A percentile compares a stretch with the other conserved stretches of the same genome.
Conservation (phyloP, 2,888 invertebrate species). For the Scotopteryx bipunctaria region DNA sequence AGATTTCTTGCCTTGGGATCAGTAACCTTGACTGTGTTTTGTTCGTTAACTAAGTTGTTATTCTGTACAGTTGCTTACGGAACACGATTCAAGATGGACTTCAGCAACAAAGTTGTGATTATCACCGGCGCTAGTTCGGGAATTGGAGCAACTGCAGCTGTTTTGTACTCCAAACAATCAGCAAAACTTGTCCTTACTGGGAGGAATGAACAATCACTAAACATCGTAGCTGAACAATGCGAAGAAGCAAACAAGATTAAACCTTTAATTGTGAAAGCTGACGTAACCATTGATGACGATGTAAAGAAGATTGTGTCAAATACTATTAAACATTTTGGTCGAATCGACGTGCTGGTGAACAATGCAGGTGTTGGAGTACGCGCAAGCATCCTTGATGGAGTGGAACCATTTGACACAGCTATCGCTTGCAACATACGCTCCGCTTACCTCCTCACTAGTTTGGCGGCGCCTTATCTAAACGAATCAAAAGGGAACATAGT, state of each 20-base stretch:
- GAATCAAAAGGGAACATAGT: slow-evolving; percentile 92
- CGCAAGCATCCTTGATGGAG: slow-evolving; percentile 90
- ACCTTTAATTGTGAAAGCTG: slow-evolving; percentile 85
- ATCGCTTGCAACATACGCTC: slow-evolving; percentile 93
- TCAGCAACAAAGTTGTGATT: slow-evolving; percentile 83
- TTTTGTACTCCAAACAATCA: slow-evolving; percentile 86
- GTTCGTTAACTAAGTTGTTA: neutral
- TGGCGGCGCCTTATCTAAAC: slow-evolving; percentile 92
- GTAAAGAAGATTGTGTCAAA: slow-evolving; percentile 85
- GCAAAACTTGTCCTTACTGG: slow-evolving; percentile 86
- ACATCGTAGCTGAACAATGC: slow-evolving; percentile 85
- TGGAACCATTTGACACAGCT: slow-evolving; percentile 91
- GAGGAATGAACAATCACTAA: slow-evolving; percentile 87
- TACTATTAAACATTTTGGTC: slow-evolving; percentile 86
- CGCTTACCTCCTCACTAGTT: slow-evolving; percentile 89
- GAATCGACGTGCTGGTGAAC: slow-evolving; percentile 91
- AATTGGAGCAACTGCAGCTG: slow-evolving; percentile 87
- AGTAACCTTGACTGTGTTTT: slow-evolving; percentile 8
- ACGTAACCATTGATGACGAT: slow-evolving; percentile 87
- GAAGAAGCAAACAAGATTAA: slow-evolving; percentile 62
- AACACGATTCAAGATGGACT: slow-evolving; percentile 72
- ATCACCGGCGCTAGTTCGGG: slow-evolving; percentile 89
- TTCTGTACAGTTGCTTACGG: slow-evolving; percentile 39
- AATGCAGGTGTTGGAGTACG: slow-evolving; percentile 91
- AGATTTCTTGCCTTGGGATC: too few relatives aligned